Evolutionary conservation across 2,888 invertebrate species (phyloP), one percentile per base, ranked within the genome.

Genomic region (Dolichopus griseipennis): DNA sequence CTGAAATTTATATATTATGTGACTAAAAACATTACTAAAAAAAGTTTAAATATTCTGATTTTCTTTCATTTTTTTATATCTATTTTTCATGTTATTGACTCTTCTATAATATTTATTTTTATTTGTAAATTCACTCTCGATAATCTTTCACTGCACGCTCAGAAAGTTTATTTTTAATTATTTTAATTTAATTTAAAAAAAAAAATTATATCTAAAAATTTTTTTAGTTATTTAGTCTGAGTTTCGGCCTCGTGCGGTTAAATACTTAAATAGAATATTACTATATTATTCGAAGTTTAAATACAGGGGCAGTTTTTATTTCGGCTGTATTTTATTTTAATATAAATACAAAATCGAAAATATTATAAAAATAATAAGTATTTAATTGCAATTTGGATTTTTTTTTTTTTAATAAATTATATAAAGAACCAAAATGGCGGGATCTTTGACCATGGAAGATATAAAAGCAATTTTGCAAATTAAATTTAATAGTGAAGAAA

Each of bases 401-500:
- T 52, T 41, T 41, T 12, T 41, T 12, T 52, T 18, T 52, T 52
- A 18, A 12, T 12, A 52, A 18, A 52, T 52, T 52, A 52, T 52
- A 52, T 52, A 52, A 52, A 52, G 18, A 52, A 18, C 1, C 63
- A 64, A 64, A 37, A 64, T 64, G 64, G 33, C 64, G n/a, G 64
- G 64, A 37, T 68, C 69, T 64, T 34, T 71, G 63, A 69, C 71
- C 15, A 64, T 71, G 21, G 69, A 69, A 7, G 71, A 72, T 68
- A 41, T 72, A 43, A 71, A 71, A 64, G 68, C 70, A 33, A 67
- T 71, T 66, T 52, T 72, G 15, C 70, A 65, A 52, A 71, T 71
- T 15, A 69, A 69, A 66, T 70, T 71, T 33, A 71, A 67, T 62
- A 67, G 66, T 66, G 70, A 71, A 41, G 72, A 72, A 66, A 65